Evolutionary conservation across 2,797 vertebrate genomes (phyloP), one percentile per base, ranked within the genome.

Genomic region (Coendou prehensilis): DNA sequence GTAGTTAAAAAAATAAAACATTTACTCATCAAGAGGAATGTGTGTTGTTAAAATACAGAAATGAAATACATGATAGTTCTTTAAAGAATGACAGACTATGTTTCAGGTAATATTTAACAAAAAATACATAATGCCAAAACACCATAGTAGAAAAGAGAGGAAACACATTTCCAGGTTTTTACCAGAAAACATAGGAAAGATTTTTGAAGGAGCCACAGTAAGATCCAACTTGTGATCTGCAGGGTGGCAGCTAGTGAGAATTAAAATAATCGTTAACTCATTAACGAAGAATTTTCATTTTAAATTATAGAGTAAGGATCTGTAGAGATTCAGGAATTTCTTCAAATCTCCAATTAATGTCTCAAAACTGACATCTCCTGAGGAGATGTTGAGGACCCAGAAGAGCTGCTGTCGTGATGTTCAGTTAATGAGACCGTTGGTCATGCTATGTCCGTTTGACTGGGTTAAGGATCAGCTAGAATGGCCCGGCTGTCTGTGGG

Each of bases 231-330:
- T 80, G 56, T 97, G 41, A 45, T 89, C 3, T 59, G 8, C n/a
- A n/a, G 59, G 22, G 2, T 81, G 30, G 22, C 63, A 52, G n/a
- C 17, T 33, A 61, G 10, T 76, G 52, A 79, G 56, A 82, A 90
- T 64, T 79, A 87, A 91, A 91, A 81, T 71, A 93, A 84, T 87
- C 87, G 76, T 64, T 64, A 93, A 86, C 14, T 59, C 81, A n/a
- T 30, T 57, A 89, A 75, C 89, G 37, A 85, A 85, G n/a, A 73
- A 64, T 91, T 76, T 96, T 13, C 71, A 73, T 50, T 86, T 69
- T 84, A 52, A 79, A 47, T 79, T 78, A 78, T 4, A 89, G 37
- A 67, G 37, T 79, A 18, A 50, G 22, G 52, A 84, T 85, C 56
- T 92, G 13, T 17, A 84, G 50, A 91, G 41, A 41, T 50, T 67